phyloP scores from a whole-genome alignment of 2,113 vertebrate species.

The Philantomba maxwellii region DNA sequence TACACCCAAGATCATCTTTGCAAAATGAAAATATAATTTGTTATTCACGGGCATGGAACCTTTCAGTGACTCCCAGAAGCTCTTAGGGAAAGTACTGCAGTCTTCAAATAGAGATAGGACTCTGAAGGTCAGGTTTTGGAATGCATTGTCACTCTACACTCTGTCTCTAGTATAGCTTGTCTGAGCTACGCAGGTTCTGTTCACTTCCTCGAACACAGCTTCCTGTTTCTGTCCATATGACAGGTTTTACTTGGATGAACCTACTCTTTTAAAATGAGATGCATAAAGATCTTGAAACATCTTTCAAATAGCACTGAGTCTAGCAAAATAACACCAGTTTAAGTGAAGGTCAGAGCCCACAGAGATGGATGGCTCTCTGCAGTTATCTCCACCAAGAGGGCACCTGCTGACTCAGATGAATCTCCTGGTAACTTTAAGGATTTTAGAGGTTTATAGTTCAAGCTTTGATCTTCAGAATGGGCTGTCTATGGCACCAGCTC shows the following conservation, averaged over 20 bases:
- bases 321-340: not conserved
- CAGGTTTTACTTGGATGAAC: not conserved
- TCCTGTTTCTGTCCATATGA: not conserved
- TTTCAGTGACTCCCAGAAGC: not conserved
- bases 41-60: not conserved
- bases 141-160: fast-evolving
- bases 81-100: not conserved
- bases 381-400: not conserved
- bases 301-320: not conserved
- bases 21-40: not conserved
- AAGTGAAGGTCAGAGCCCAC: not conserved
- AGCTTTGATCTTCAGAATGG: fast-evolving
- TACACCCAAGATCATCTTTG: not conserved
- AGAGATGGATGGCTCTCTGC: not conserved
- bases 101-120: not conserved
- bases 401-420: no score
- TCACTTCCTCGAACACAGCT: not conserved
- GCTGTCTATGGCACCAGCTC: fast-evolving
- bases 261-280: not conserved
- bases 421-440: not conserved
- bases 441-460: not conserved
- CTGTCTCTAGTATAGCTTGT: not conserved
- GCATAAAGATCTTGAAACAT: not conserved
- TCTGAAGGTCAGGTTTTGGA: fast-evolving
- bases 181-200: fast-evolving